A percentile compares a stretch with the other conserved stretches of the same genome.
phyloP scores from a whole-genome alignment of 2,888 invertebrate species.

The Resseliella maxima region DNA sequence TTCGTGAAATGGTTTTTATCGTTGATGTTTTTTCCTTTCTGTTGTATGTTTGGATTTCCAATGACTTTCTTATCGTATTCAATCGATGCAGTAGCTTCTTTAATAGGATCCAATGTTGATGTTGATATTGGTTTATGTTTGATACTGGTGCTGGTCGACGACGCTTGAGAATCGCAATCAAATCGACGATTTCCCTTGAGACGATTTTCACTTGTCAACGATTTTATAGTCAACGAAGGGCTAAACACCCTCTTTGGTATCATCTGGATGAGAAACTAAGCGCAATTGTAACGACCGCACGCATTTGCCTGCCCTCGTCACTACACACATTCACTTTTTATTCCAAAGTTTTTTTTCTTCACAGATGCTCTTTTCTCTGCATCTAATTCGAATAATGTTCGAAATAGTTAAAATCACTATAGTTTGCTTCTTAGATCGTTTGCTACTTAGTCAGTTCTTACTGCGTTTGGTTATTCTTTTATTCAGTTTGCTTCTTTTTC shows the following conservation, averaged over 20 bases:
- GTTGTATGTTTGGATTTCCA: conserved; percentile 15
- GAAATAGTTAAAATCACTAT: conserved; percentile 5
- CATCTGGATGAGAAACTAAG: conserved; percentile 56
- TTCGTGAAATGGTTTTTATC: conserved; percentile 36
- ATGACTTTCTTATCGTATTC: conserved; percentile 31
- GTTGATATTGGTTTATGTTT: neutral
- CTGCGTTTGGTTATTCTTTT: too few relatives aligned
- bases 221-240: conserved; percentile 56
- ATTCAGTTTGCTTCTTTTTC: too few relatives aligned
- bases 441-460: neutral
- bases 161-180: conserved; percentile 76
- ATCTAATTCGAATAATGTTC: conserved; percentile 26
- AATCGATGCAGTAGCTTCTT: conserved; percentile 5
- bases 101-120: conserved; percentile 8
- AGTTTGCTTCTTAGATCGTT: neutral
- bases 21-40: conserved; percentile 37
- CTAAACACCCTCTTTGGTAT: conserved; percentile 57
- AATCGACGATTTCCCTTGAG: conserved; percentile 63
- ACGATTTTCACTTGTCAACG: conserved; percentile 49
- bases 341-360: neutral
- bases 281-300: neutral
- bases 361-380: neutral
- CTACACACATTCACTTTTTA: neutral
- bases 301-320: conserved; percentile 49
- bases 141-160: neutral